Evolutionary conservation across 1,140 invertebrate genomes (phyloP).

Genomic region (Holcopasites calliopsidis): DNA sequence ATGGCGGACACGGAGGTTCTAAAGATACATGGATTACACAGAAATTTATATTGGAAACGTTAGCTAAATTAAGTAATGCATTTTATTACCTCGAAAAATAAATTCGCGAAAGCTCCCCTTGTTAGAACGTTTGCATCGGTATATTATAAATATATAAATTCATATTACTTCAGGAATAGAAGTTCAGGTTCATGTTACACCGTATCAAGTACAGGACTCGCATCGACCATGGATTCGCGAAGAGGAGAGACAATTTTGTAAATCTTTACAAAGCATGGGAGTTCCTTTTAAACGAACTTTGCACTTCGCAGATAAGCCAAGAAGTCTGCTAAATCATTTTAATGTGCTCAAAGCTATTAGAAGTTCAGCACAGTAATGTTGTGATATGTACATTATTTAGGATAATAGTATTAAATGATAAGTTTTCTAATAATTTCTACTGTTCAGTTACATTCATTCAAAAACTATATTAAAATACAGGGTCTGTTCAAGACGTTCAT

Average conservation of each 20-base stretch:
- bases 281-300: slow-evolving; percentile 82
- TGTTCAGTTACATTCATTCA: neutral
- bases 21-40: slow-evolving; percentile 93
- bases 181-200: slow-evolving; percentile 89
- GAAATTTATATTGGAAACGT: slow-evolving; percentile 84
- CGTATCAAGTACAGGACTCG: slow-evolving; percentile 89
- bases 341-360: slow-evolving; percentile 83
- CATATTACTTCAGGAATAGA: slow-evolving; percentile 83
- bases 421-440: neutral
- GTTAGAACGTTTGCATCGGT: no score
- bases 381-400: neutral
- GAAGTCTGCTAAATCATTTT: slow-evolving; percentile 86
- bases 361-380: slow-evolving; percentile 22
- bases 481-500: no score
- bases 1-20: slow-evolving; percentile 91
- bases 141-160: no score
- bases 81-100: neutral
- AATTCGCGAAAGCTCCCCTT: slow-evolving; percentile 7
- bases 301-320: slow-evolving; percentile 84
- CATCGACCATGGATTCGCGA: slow-evolving; percentile 89
- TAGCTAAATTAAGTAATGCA: slow-evolving; percentile 82
- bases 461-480: neutral
- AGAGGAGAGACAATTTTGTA: slow-evolving; percentile 89
- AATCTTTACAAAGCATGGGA: slow-evolving; percentile 83
- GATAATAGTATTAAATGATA: slow-evolving; percentile 11